Conservation (phyloP, 1,140 invertebrate species). For the Lanistes nyassanus region DNA sequence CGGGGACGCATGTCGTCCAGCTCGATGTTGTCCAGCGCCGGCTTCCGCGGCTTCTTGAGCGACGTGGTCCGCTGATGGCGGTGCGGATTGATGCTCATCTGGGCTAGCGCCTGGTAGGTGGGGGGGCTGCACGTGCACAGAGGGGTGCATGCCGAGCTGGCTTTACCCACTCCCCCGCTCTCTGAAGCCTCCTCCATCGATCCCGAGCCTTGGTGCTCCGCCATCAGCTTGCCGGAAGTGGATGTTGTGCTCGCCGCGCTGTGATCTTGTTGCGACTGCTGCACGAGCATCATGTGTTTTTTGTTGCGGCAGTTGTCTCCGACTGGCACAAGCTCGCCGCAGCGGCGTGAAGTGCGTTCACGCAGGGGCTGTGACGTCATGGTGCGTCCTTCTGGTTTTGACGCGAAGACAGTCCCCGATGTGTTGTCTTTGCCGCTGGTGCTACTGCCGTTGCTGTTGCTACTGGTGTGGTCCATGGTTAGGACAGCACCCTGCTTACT, state of each 20-base stretch:
- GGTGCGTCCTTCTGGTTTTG: not conserved
- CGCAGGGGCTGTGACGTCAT: too few species aligned
- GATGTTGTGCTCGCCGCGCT: too few species aligned
- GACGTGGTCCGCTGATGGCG: conserved; percentile 41
- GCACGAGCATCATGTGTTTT: not conserved
- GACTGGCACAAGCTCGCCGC: not conserved
- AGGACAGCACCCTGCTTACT: too few species aligned
- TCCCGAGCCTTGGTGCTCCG: not conserved
- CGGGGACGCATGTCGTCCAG: conserved; percentile 54
- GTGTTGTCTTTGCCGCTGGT: not conserved
- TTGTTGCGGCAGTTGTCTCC: not conserved
- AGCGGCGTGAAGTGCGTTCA: not conserved
- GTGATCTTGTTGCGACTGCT: not conserved
- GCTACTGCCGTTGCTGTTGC: not conserved
- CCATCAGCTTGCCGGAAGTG: not conserved
- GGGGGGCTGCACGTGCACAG: not conserved
- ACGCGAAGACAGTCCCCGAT: not conserved
- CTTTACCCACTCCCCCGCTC: not conserved
- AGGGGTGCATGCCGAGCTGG: not conserved
- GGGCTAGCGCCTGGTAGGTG: conserved; percentile 15
- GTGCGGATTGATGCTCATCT: conserved; percentile 29
- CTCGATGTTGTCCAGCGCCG: conserved; percentile 38
- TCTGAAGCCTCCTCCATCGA: not conserved
- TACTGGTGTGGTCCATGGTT: not conserved
- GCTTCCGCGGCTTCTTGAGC: conserved; percentile 43